phyloP scores from a whole-genome alignment of 2,888 invertebrate genomes.

The Dryococelus australis region DNA sequence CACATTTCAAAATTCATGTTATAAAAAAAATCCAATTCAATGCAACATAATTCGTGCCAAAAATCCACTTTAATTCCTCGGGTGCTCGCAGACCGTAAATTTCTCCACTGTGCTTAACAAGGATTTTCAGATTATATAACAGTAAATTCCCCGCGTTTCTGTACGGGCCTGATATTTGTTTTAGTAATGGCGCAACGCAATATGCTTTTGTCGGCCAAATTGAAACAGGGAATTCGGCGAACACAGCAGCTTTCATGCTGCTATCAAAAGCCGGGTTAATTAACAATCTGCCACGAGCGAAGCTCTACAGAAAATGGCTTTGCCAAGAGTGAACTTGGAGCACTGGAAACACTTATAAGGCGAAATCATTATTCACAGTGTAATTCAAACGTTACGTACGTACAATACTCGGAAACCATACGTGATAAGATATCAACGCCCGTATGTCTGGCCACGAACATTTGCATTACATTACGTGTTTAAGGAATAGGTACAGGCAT shows the following conservation, averaged over 20 bases:
- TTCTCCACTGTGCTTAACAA: neutral
- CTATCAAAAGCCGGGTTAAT: neutral
- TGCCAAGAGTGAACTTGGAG: neutral
- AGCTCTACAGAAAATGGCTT: neutral
- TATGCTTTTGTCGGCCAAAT: neutral
- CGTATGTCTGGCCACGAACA: too few relatives aligned
- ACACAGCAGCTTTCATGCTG: neutral
- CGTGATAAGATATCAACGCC: too few relatives aligned
- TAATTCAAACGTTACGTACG: too few relatives aligned
- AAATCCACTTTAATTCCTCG: too few relatives aligned
- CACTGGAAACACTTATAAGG: neutral
- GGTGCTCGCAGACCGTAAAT: too few relatives aligned
- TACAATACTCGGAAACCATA: too few relatives aligned
- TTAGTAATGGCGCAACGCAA: neutral
- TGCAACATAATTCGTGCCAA: too few relatives aligned
- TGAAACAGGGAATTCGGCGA: neutral
- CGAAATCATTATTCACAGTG: too few relatives aligned
- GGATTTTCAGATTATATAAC: constrained; percentile 1
- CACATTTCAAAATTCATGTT: too few relatives aligned
- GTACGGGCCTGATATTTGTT: neutral
- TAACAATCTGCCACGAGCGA: neutral
- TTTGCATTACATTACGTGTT: too few relatives aligned
- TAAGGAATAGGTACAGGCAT: too few relatives aligned
- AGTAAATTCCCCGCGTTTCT: neutral
- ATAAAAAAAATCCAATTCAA: too few relatives aligned